These are phyloP conservation scores for Neomonachus schauinslandi DNA, from an alignment of 2,113 vertebrate species.

Conservation along the genomic window DNA sequence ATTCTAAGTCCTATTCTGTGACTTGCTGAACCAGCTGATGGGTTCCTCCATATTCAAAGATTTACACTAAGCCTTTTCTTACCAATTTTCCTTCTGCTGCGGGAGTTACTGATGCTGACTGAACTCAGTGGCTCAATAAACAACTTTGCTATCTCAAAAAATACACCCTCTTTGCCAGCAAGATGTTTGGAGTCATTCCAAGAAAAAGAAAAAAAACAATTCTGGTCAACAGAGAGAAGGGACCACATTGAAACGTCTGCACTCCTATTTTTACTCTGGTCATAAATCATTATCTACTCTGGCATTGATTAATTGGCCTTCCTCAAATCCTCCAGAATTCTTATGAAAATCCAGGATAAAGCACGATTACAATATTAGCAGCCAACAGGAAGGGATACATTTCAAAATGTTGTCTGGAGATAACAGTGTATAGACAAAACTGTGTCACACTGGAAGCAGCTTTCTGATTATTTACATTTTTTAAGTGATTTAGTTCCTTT, in stretches of 20 bases:
- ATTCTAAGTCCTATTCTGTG: background rate
- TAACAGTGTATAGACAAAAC: slow-evolving; percentile 64
- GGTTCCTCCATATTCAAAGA: background rate
- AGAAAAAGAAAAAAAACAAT: slow-evolving; percentile 44
- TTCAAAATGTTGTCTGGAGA: slow-evolving; percentile 70
- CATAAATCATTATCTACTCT: slow-evolving; percentile 86
- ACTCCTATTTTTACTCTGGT: slow-evolving; percentile 60
- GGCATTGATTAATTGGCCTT: slow-evolving; percentile 87
- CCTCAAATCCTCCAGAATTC: slow-evolving; percentile 76
- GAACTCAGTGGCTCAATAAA: slow-evolving; percentile 62
- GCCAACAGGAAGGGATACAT: slow-evolving; percentile 61
- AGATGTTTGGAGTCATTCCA: slow-evolving; percentile 81
- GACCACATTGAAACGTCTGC: slow-evolving; percentile 28
- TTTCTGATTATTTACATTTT: slow-evolving; percentile 72
- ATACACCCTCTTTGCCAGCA: background rate
- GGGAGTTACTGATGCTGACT: slow-evolving; percentile 58
- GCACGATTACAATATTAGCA: slow-evolving; percentile 66
- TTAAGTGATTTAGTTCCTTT: slow-evolving; percentile 66
- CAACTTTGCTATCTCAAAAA: slow-evolving; percentile 69
- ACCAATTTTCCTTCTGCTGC: slow-evolving; percentile 58
- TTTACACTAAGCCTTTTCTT: slow-evolving; percentile 60
- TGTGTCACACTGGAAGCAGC: slow-evolving; percentile 50
- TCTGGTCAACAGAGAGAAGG: slow-evolving; percentile 76
- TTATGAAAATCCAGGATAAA: slow-evolving; percentile 79
- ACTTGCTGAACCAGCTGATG: slow-evolving; percentile 2